Conservation (phyloP, 2,797 vertebrate species). For the Artibeus lituratus region DNA sequence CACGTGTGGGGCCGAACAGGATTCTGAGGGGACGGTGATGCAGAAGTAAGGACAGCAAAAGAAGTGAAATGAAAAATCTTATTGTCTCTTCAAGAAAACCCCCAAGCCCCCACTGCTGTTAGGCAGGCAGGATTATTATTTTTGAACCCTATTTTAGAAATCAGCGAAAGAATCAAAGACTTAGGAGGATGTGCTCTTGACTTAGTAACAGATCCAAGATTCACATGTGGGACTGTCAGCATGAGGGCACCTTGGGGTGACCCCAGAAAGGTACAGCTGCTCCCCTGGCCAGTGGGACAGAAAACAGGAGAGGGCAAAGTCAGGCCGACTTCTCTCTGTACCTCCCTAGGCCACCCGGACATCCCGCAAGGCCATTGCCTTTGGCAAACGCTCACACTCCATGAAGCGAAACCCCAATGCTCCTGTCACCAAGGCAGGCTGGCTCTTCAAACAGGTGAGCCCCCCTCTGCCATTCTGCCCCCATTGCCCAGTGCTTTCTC, state of each 20-base stretch:
- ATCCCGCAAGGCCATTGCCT: conserved; percentile 90
- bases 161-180: background rate
- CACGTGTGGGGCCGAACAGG: background rate
- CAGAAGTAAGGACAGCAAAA: background rate
- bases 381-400: conserved; percentile 96
- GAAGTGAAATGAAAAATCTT: background rate
- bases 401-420: conserved; percentile 95
- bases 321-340: background rate
- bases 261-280: background rate
- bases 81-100: background rate
- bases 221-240: background rate
- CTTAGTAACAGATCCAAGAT: background rate
- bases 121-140: background rate
- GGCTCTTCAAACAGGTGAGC: conserved; percentile 95
- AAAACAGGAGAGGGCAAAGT: background rate
- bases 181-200: background rate
- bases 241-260: rapidly evolving
- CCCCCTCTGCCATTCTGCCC: rapidly evolving
- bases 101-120: background rate
- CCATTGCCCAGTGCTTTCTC: rapidly evolving
- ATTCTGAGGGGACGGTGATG: rapidly evolving
- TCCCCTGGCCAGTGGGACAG: background rate
- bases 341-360: conserved; percentile 83
- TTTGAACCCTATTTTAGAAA: conserved; percentile 6
- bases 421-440: conserved; percentile 90